These are phyloP conservation scores for Nannospalax galili DNA, from an alignment of 2,113 vertebrate genomes.

Conservation along the genomic window DNA sequence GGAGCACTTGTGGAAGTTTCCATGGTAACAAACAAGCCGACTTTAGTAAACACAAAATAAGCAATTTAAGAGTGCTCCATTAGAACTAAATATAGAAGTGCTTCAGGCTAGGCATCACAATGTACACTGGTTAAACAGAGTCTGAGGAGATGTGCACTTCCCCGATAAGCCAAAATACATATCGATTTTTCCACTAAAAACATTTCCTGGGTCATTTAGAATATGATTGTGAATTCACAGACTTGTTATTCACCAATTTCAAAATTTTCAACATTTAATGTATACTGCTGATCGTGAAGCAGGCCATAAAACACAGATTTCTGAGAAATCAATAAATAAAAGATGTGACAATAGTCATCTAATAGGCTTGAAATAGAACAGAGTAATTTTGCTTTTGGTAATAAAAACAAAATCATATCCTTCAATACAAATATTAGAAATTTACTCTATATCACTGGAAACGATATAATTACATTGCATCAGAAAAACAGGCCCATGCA, in stretches of 20 bases:
- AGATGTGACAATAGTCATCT: neutral
- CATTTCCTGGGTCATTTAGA: conserved; percentile 69
- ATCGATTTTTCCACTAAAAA: conserved; percentile 70
- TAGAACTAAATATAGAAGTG: conserved; percentile 89
- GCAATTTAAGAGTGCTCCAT: conserved; percentile 87
- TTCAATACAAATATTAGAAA: conserved; percentile 47
- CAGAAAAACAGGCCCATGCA: neutral
- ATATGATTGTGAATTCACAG: conserved; percentile 40
- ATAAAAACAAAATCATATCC: neutral
- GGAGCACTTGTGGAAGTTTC: conserved; percentile 86
- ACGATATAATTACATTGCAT: conserved; percentile 32
- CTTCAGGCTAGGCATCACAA: conserved; percentile 84
- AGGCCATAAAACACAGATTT: conserved; percentile 15
- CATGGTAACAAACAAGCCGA: conserved; percentile 87
- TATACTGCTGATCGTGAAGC: conserved; percentile 33
- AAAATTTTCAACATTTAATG: conserved; percentile 39
- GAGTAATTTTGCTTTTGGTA: conserved; percentile 24
- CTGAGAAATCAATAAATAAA: conserved; percentile 55
- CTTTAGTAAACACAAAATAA: conserved; percentile 92
- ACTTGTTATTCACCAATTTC: conserved; percentile 54
- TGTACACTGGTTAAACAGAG: conserved; percentile 83
- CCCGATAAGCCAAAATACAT: conserved; percentile 82
- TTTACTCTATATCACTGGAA: conserved; percentile 39
- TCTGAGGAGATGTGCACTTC: conserved; percentile 76
- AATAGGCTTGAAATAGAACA: neutral